Conservation (phyloP, 2,888 invertebrate species). For the Athalia cordata region DNA sequence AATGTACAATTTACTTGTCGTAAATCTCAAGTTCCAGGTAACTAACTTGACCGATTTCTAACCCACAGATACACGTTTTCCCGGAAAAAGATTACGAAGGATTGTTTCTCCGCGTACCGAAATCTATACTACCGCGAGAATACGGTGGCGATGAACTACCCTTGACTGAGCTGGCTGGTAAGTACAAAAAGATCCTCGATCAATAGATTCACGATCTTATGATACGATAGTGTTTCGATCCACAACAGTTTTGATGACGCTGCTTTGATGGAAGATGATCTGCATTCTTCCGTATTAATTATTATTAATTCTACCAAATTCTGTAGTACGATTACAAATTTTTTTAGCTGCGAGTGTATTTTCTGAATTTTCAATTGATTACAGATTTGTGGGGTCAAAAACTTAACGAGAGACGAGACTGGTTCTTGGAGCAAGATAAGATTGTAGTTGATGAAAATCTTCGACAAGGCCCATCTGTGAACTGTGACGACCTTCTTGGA, state of each 20-base stretch:
- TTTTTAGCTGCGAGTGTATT: no score
- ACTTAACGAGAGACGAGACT: slow-evolving; percentile 75
- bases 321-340: no score
- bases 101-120: slow-evolving; percentile 77
- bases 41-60: neutral
- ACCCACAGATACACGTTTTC: slow-evolving; percentile 70
- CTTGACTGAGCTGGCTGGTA: slow-evolving; percentile 72
- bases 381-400: slow-evolving; percentile 75
- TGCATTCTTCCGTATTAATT: no score
- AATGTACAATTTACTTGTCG: no score
- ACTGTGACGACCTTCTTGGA: slow-evolving; percentile 61
- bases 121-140: slow-evolving; percentile 78
- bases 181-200: slow-evolving; percentile 22
- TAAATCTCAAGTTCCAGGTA: neutral
- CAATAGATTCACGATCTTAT: neutral
- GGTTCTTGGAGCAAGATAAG: slow-evolving; percentile 77
- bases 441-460: slow-evolving; percentile 74
- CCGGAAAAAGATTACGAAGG: slow-evolving; percentile 72
- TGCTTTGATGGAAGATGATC: no score
- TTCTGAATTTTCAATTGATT: no score
- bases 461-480: slow-evolving; percentile 55
- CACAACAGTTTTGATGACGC: neutral
- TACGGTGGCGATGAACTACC: slow-evolving; percentile 79
- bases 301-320: no score
- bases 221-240: neutral